phyloP scores from a whole-genome alignment of 2,888 invertebrate species.

The Harmothoe impar region DNA sequence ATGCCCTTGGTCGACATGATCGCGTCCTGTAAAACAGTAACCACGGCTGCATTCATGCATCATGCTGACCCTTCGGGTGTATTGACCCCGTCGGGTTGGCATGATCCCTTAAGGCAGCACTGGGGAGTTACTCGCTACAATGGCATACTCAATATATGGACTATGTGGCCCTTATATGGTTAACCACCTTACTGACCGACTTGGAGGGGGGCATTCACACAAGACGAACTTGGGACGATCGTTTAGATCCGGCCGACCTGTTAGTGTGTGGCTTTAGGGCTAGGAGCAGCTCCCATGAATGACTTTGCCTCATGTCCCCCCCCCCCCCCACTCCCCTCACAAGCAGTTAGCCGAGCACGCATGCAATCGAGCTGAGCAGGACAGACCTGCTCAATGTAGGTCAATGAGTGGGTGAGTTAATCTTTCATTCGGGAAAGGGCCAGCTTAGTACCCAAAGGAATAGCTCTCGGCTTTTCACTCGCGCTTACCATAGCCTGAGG shows the following conservation, averaged over 20 bases:
- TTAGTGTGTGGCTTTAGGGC: neutral
- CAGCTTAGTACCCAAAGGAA: neutral
- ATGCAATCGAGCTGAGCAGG: neutral
- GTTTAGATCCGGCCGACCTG: neutral
- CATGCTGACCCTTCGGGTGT: too few relatives aligned
- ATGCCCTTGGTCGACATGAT: too few relatives aligned
- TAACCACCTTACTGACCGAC: neutral
- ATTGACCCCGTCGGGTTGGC: too few relatives aligned
- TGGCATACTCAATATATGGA: neutral
- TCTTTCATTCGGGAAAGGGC: constrained; percentile 25
- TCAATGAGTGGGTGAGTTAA: constrained; percentile 14
- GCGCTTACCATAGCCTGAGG: neutral
- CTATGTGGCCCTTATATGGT: too few relatives aligned
- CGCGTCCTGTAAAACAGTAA: too few relatives aligned
- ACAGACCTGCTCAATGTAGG: constrained; percentile 42
- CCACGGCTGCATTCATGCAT: too few relatives aligned
- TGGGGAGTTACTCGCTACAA: neutral
- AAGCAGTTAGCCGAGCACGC: neutral
- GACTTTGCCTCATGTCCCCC: neutral
- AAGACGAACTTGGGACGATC: neutral
- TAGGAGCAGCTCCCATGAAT: neutral
- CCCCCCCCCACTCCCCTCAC: neutral
- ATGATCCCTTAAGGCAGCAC: neutral
- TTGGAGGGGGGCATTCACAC: neutral
- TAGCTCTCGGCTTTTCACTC: neutral